phyloP scores from a whole-genome alignment of 2,113 vertebrate genomes.

The Lamprotornis superbus region DNA sequence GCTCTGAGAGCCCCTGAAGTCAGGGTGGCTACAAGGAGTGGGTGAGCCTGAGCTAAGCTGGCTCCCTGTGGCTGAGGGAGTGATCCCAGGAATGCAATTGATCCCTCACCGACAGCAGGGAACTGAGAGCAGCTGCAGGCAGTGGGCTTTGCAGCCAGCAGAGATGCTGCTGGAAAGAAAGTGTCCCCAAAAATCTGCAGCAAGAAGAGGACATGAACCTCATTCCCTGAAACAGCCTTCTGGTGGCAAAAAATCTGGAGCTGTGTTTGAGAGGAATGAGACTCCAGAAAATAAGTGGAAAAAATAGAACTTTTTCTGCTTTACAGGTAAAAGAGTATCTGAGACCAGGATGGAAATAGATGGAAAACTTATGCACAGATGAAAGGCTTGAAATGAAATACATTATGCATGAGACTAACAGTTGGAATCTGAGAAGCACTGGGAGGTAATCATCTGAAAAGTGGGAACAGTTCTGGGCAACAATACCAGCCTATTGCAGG shows the following conservation, averaged over 20 bases:
- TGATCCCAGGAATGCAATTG: neutral
- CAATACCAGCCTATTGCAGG: neutral
- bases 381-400: constrained; percentile 66
- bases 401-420: constrained; percentile 69
- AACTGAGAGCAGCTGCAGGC: neutral
- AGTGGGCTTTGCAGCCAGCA: neutral
- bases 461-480: constrained; percentile 1
- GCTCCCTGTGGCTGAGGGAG: neutral
- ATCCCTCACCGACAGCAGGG: neutral
- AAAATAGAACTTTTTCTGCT: neutral
- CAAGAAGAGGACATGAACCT: neutral
- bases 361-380: constrained; percentile 51
- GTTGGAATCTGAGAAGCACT: constrained; percentile 62
- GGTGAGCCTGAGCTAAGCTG: neutral
- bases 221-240: neutral
- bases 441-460: constrained; percentile 55
- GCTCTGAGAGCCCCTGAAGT: neutral
- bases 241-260: neutral
- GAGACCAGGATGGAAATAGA: constrained; percentile 27
- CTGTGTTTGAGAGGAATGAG: neutral
- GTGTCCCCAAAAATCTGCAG: neutral
- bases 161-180: neutral
- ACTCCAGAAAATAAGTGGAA: neutral
- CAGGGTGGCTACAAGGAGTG: neutral
- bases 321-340: neutral